Conservation (phyloP, 2,888 invertebrate genomes). For the Vanessa cardui region DNA sequence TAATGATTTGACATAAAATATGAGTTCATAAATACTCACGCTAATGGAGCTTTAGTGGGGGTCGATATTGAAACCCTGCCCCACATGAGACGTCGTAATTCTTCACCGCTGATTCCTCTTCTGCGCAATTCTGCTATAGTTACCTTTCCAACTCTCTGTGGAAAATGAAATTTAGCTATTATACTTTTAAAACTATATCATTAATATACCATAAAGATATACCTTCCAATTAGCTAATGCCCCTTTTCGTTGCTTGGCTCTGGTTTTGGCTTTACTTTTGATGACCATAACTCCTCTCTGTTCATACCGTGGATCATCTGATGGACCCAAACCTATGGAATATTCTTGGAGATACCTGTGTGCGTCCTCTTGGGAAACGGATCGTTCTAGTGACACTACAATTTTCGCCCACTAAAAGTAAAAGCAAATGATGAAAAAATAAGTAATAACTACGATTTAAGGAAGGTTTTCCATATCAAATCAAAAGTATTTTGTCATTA, state of each 20-base stretch:
- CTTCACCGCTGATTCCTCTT: slow-evolving; percentile 93
- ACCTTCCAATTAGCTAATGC: slow-evolving; percentile 99
- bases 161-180: slow-evolving; percentile 20
- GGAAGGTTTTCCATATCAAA: background rate
- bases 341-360: slow-evolving; percentile 97
- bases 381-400: slow-evolving; percentile 96
- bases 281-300: slow-evolving; percentile 98
- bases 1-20: too few species aligned
- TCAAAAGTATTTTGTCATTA: too few species aligned
- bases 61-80: slow-evolving; percentile 94
- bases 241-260: slow-evolving; percentile 97
- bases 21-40: slow-evolving; percentile 48
- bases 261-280: slow-evolving; percentile 97
- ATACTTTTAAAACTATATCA: background rate
- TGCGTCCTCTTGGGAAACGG: slow-evolving; percentile 94
- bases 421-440: background rate
- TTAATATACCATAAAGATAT: background rate
- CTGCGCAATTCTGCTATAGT: slow-evolving; percentile 92
- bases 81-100: slow-evolving; percentile 94
- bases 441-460: background rate
- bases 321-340: slow-evolving; percentile 94
- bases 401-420: slow-evolving; percentile 96
- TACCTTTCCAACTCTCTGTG: slow-evolving; percentile 92
- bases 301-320: slow-evolving; percentile 92
- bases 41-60: slow-evolving; percentile 86